phyloP scores from a whole-genome alignment of 1,140 invertebrate genomes.

The Geopemphigus sp. region DNA sequence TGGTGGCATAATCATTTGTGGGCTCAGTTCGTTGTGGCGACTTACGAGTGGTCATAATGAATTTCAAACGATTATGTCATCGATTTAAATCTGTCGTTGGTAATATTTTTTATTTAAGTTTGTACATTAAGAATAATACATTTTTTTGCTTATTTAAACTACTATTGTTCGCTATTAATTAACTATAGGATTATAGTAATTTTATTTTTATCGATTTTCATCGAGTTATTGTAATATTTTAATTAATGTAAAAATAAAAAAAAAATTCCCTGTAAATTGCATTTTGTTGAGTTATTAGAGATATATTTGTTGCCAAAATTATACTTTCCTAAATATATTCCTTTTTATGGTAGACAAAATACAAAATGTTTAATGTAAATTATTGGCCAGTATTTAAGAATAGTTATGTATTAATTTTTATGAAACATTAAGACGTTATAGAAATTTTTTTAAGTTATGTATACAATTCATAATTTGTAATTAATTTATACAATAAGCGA shows the following conservation, averaged over 20 bases:
- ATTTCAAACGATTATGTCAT: slow-evolving; percentile 39
- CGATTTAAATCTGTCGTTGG: slow-evolving; percentile 39
- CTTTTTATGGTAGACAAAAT: no score
- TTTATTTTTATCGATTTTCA: slow-evolving; percentile 47
- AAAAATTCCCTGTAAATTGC: slow-evolving; percentile 42
- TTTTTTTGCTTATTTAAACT: slow-evolving; percentile 35
- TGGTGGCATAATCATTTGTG: slow-evolving; percentile 40
- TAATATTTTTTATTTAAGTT: slow-evolving; percentile 43
- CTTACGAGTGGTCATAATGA: slow-evolving; percentile 44
- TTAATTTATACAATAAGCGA: no score
- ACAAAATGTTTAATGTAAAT: no score
- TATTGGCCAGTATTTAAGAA: no score
- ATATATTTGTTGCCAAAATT: no score
- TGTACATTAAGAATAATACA: slow-evolving; percentile 40
- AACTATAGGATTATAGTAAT: slow-evolving; percentile 46
- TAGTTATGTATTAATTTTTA: no score
- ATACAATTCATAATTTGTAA: no score
- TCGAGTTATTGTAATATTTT: slow-evolving; percentile 47
- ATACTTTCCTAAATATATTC: no score
- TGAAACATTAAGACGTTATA: no score
- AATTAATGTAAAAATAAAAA: slow-evolving; percentile 44
- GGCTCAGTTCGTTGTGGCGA: slow-evolving; percentile 47
- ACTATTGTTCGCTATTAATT: slow-evolving; percentile 41
- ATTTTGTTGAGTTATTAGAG: neutral
- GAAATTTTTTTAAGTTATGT: no score